A percentile compares a stretch with the other conserved stretches of the same genome.
Evolutionary conservation across 2,113 vertebrate species (phyloP).

Genomic region (Sialia sialis): DNA sequence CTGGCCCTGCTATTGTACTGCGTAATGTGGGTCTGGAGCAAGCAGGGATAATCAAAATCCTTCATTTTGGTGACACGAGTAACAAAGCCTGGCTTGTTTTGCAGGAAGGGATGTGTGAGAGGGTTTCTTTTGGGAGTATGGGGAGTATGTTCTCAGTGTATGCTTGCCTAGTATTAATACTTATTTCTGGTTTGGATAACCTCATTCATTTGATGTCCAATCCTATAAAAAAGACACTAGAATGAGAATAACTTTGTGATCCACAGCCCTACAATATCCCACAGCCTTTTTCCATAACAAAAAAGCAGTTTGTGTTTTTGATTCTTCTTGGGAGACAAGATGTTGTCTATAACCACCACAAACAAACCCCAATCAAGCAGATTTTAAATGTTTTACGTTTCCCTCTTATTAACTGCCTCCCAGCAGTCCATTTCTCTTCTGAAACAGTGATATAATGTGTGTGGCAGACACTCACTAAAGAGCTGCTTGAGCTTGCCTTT

Average conservation of each 20-base stretch:
- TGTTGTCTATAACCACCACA: neutral
- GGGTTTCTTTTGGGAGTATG: neutral
- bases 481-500: neutral
- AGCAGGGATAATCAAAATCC: neutral
- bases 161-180: neutral
- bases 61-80: neutral
- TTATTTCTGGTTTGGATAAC: neutral
- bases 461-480: neutral
- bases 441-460: neutral
- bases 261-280: neutral
- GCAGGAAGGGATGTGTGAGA: neutral
- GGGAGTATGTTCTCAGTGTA: neutral
- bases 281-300: neutral
- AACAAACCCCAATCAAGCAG: neutral
- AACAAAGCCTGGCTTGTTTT: neutral
- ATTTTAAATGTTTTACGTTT: neutral
- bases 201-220: neutral
- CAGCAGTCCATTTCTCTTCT: neutral
- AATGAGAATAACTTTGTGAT: neutral
- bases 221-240: neutral
- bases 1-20: neutral
- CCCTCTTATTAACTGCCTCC: neutral
- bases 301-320: neutral
- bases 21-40: neutral
- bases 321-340: neutral